Evolutionary conservation across 2,113 vertebrate species (phyloP).

Genomic region (Perca flavescens): DNA sequence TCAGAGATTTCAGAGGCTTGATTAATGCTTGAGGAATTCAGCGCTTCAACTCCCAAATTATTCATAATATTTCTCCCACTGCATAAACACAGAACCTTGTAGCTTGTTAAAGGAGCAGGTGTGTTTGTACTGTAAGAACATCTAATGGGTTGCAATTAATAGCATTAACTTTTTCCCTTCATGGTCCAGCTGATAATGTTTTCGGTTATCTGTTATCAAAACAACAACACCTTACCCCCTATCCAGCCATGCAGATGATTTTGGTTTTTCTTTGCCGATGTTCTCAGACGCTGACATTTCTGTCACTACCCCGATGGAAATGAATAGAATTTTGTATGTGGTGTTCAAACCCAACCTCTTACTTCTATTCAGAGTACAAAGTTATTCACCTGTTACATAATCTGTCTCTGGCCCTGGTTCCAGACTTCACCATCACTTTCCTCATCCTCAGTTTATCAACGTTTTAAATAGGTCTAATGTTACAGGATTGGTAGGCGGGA

Average conservation of each 20-base stretch:
- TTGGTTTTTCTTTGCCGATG: constrained; percentile 3
- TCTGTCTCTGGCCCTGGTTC: not conserved
- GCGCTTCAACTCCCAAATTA: constrained; percentile 59
- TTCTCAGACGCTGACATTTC: not conserved
- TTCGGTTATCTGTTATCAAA: constrained; percentile 11
- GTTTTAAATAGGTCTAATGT: not conserved
- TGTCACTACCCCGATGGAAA: not conserved
- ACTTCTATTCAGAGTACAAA: not conserved
- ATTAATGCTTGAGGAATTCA: constrained; percentile 70
- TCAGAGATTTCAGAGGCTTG: constrained; percentile 73
- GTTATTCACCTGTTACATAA: not conserved
- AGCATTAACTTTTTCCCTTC: constrained; percentile 31
- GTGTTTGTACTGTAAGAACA: constrained; percentile 39
- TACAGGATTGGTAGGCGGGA: not conserved
- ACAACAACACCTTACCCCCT: constrained; percentile 12
- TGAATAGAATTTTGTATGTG: not conserved
- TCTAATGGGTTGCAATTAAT: constrained; percentile 60
- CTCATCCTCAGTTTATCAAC: not conserved
- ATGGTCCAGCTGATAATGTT: constrained; percentile 27
- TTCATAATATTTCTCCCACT: constrained; percentile 73
- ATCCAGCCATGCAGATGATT: constrained; percentile 1
- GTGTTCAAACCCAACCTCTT: not conserved
- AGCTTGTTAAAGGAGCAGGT: constrained; percentile 56
- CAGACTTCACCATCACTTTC: not conserved
- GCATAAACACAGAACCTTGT: constrained; percentile 66